Evolutionary conservation across 2,888 invertebrate species (phyloP), one percentile per base, ranked within the genome.

Genomic region (Erynnis tages): DNA sequence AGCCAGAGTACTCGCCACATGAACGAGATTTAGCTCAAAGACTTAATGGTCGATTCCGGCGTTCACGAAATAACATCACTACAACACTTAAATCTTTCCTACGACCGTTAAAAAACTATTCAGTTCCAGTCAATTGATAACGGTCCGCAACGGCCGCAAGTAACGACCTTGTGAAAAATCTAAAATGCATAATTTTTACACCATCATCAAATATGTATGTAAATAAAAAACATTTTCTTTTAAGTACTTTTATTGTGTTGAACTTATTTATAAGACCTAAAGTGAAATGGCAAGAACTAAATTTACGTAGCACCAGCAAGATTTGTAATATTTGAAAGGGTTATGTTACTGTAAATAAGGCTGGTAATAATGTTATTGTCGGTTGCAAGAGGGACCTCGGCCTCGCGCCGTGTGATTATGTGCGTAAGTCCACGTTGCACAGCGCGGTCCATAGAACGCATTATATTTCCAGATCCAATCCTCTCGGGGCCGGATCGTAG

Each of bases 21-120:
- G 86, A 86, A 54, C 71, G 70, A 55, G 80, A 83, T 27, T 58
- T 87, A 19, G 83, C 85, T 0, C 76, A 76, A 10, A 69, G 74
- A 52, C 73, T 86, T 11, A 84, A 85, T 32, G 84, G 84, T 1
- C 71, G 85, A 4, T 81, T 80, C 58, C 76, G 84, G 27, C 73
- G 86, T 13, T 83, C 83, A 0, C 68, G 73, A 43, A 78, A 78
- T 55, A 69, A 60, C 48, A 74, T 71, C 2, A 56, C 71, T 0
- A 68, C 73, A 2, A 57, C 55, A 1, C 6, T 32, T 4, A 55
- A 60, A 21, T 73, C 79, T 1, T 81, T 82, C 54, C 60, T 82
- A n/a, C 68, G 77, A 41, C 75, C 79, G 1, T 60, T 79, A 7
- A 67, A 68, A 43, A 34, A 30, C 7, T 27, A 8, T 21, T 30